Conservation (phyloP, 2,113 vertebrate genomes). For the Struthio camelus region DNA sequence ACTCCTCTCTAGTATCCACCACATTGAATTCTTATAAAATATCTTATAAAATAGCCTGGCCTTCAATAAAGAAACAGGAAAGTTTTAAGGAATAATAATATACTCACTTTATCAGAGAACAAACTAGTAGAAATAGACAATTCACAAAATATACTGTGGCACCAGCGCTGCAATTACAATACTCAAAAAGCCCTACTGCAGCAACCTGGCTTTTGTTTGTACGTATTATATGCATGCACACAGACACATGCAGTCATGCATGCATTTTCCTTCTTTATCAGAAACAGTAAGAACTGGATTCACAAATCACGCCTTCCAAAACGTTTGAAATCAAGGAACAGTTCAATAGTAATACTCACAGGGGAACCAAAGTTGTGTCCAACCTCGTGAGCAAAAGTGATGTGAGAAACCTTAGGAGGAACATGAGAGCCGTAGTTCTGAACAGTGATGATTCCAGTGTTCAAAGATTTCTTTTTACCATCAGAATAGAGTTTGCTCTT, state of each 20-base stretch:
- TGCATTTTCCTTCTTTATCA: not conserved
- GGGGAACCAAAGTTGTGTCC: slow-evolving; percentile 99
- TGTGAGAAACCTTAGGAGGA: slow-evolving; percentile 97
- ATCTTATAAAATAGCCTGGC: not conserved
- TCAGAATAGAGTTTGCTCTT: slow-evolving; percentile 93
- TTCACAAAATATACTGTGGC: not conserved
- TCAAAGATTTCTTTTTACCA: slow-evolving; percentile 94
- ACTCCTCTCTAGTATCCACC: not conserved
- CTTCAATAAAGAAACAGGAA: not conserved
- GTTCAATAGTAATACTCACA: slow-evolving; percentile 79
- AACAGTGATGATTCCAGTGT: slow-evolving; percentile 98
- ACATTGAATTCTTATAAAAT: not conserved
- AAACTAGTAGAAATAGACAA: not conserved
- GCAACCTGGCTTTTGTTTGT: not conserved
- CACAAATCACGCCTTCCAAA: fast-evolving
- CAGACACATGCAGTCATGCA: not conserved
- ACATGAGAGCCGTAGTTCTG: slow-evolving; percentile 98
- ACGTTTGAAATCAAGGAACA: not conserved
- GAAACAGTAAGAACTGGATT: not conserved
- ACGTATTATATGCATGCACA: not conserved
- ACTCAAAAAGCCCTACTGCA: not conserved
- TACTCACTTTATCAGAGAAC: not conserved
- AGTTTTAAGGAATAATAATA: not conserved
- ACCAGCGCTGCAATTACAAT: not conserved
- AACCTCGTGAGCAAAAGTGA: slow-evolving; percentile 98